These are phyloP conservation scores for Hydrolagus colliei DNA, from an alignment of 2,797 vertebrate genomes.

Conservation along the genomic window DNA sequence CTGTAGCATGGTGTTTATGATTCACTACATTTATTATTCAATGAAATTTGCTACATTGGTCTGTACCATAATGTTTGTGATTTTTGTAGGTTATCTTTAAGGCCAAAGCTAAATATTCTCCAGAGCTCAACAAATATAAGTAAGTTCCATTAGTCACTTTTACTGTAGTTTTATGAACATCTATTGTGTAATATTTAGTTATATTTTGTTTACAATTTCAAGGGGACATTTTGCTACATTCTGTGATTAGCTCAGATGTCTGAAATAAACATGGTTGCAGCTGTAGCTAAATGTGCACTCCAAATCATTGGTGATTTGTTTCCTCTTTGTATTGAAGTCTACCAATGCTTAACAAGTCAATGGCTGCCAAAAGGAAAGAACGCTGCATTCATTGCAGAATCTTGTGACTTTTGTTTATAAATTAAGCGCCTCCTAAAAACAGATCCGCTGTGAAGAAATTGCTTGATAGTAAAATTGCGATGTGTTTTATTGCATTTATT, in stretches of 20 bases:
- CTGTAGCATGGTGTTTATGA: too few relatives aligned
- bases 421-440: neutral
- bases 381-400: neutral
- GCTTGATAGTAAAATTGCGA: neutral
- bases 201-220: neutral
- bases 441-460: neutral
- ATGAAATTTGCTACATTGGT: neutral
- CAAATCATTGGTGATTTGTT: neutral
- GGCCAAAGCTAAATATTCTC: conserved; percentile 83
- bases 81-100: conserved; percentile 81
- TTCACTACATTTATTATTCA: neutral
- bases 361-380: neutral
- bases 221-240: neutral
- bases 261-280: conserved; percentile 35
- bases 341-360: neutral
- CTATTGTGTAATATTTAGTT: neutral
- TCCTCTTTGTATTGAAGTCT: neutral
- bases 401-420: neutral
- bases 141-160: conserved; percentile 53
- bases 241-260: conserved; percentile 40
- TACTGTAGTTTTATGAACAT: neutral
- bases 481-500: neutral
- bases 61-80: conserved; percentile 31
- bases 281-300: neutral
- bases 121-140: conserved; percentile 92